Evolutionary conservation across 2,797 vertebrate genomes (phyloP), one percentile per base, ranked within the genome.

Genomic region (Peromyscus nudipes): DNA sequence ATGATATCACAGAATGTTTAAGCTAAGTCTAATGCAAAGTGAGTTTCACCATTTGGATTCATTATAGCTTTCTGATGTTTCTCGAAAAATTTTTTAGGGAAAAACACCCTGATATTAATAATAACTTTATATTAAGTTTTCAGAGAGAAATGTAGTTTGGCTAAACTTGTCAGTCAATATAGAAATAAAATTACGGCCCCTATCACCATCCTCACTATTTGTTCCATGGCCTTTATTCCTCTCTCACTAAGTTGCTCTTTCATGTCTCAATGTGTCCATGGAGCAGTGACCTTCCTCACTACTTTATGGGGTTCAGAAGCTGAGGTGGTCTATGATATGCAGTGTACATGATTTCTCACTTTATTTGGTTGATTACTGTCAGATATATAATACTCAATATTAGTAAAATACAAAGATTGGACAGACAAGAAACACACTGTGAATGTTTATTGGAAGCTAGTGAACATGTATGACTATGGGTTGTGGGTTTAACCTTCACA

Each of bases 341-440:
- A 82, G 49, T 37, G 84, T 27, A 86, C 62, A 87, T 31, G 6
- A 23, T 46, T 87, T 65, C 16, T 65, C 40, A 43, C 31, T 86
- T 0, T 14, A 62, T 69, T 89, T 89, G 43, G 25, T 43, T 84
- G 77, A 73, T 21, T 85, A 34, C 37, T 62, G n/a, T 10, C 29
- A 86, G 34, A 62, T 7, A 91, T 3, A 12, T 85, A 85, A 65
- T 25, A 65, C 31, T 71, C 79, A 77, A 60, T 79, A 17, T 21
- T 23, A 76, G 14, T 69, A 84, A 84, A 77, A 94, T 81, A 10
- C 43, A 95, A 73, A 96, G 17, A 77, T 43, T 84, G 89, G 31
- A 29, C 12, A 46, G 7, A 29, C 31, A 91, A 95, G 31, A 64
- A 88, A 95, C 1, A 6, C 62, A 29, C n/a, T 34, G 1, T 37